Conservation (phyloP, 2,113 vertebrate species). For the Scomber colias region DNA sequence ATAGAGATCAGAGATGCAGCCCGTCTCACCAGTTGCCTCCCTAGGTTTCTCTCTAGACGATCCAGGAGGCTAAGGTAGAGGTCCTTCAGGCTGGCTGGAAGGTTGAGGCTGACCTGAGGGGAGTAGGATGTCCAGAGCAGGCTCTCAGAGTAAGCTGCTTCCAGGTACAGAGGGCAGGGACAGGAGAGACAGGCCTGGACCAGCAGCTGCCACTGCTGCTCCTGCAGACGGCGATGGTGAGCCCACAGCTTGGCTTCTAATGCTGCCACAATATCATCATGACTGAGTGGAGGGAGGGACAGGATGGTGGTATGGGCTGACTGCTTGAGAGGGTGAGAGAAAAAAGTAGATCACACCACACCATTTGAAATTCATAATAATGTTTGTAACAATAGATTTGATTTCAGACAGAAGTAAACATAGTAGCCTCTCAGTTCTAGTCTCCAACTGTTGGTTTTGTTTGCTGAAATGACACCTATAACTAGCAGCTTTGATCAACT, state of each 20-base stretch:
- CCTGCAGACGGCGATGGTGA: slow-evolving; percentile 64
- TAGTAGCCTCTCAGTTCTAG: too few relatives aligned
- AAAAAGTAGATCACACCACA: neutral
- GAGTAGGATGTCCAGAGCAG: slow-evolving; percentile 77
- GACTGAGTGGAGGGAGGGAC: slow-evolving; percentile 69
- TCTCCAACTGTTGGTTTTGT: too few relatives aligned
- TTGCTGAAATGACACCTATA: too few relatives aligned
- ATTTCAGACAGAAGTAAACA: too few relatives aligned
- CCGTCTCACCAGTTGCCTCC: slow-evolving; percentile 74
- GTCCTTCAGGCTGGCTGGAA: slow-evolving; percentile 62
- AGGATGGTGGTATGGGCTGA: slow-evolving; percentile 58
- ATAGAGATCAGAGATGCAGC: slow-evolving; percentile 71
- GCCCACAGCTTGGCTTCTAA: slow-evolving; percentile 60
- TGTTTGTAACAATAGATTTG: too few relatives aligned
- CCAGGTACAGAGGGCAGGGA: slow-evolving; percentile 78
- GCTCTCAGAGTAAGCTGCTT: slow-evolving; percentile 74
- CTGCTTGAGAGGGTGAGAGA: slow-evolving; percentile 12
- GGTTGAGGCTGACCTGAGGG: slow-evolving; percentile 46
- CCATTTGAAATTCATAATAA: too few relatives aligned
- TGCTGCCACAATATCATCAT: slow-evolving; percentile 64
- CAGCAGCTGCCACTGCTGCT: slow-evolving; percentile 71
- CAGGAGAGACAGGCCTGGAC: slow-evolving; percentile 72
- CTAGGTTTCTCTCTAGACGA: slow-evolving; percentile 77
- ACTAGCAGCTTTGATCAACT: too few relatives aligned
- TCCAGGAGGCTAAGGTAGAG: slow-evolving; percentile 71